Percentiles rank a stretch among this genome's conserved stretches.
These are phyloP conservation scores for Chromoteleia sp. DNA, from an alignment of 2,888 invertebrate genomes.

Conservation along the genomic window DNA sequence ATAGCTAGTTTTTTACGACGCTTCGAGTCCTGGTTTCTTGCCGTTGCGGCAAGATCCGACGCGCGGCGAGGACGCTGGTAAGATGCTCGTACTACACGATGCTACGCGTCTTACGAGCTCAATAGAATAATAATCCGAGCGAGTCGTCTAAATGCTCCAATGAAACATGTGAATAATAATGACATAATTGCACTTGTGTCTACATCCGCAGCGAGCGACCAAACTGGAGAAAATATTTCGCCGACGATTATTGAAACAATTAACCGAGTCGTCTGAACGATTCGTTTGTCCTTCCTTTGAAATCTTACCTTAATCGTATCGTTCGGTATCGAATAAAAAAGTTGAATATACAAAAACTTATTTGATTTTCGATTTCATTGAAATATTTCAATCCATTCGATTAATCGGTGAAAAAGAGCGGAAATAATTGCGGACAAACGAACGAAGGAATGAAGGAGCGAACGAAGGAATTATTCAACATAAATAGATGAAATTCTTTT, in stretches of 20 bases:
- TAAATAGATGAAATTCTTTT: too few relatives aligned
- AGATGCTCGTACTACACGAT: constrained; percentile 77
- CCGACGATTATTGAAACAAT: constrained; percentile 29
- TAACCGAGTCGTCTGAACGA: constrained; percentile 5
- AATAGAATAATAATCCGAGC: constrained; percentile 81
- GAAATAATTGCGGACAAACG: too few relatives aligned
- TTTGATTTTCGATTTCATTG: too few relatives aligned
- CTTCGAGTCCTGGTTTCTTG: constrained; percentile 52
- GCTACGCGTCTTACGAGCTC: constrained; percentile 80
- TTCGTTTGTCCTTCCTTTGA: neutral
- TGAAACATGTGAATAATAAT: constrained; percentile 75
- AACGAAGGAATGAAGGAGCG: too few relatives aligned
- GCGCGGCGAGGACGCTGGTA: constrained; percentile 74
- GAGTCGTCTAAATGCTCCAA: constrained; percentile 74
- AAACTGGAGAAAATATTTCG: constrained; percentile 39
- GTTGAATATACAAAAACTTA: too few relatives aligned
- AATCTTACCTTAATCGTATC: neutral
- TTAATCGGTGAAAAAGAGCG: too few relatives aligned
- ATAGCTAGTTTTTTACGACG: constrained; percentile 53
- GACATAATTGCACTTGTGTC: constrained; percentile 77
- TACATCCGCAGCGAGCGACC: constrained; percentile 44
- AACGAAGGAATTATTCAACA: too few relatives aligned
- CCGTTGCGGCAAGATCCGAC: constrained; percentile 39
- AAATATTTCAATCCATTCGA: too few relatives aligned
- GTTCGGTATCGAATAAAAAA: too few relatives aligned